A percentile compares a stretch with the other conserved stretches of the same genome.
Evolutionary conservation across 2,113 vertebrate species (phyloP).

Genomic region (Bufo gargarizans): DNA sequence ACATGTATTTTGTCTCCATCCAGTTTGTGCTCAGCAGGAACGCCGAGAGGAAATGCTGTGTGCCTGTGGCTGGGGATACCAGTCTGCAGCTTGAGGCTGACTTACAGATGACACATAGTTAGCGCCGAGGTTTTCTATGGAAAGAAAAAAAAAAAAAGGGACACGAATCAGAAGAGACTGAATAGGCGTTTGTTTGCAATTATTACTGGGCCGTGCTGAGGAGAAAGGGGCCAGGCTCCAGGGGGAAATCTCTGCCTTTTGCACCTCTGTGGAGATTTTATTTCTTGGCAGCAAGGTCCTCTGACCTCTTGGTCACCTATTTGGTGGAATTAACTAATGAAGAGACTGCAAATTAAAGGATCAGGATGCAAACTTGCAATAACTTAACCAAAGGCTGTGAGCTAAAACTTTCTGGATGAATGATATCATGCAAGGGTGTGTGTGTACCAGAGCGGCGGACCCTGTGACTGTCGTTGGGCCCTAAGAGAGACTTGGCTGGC

Average conservation of each 20-base stretch:
- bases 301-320: slow-evolving; percentile 1
- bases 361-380: background rate
- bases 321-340: background rate
- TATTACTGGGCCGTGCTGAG: background rate
- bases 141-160: slow-evolving; percentile 56
- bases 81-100: slow-evolving; percentile 56
- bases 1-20: slow-evolving; percentile 32
- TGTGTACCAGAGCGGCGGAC: too few relatives aligned
- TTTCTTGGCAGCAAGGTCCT: slow-evolving; percentile 52
- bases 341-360: background rate
- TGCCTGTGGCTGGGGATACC: slow-evolving; percentile 54
- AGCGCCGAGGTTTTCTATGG: slow-evolving; percentile 61
- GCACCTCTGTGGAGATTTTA: slow-evolving; percentile 34
- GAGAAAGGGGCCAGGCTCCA: slow-evolving; percentile 44
- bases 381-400: background rate
- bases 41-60: slow-evolving; percentile 7
- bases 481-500: background rate
- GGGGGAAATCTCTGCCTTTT: slow-evolving; percentile 31
- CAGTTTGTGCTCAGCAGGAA: slow-evolving; percentile 52
- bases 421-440: background rate
- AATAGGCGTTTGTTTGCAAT: slow-evolving; percentile 8
- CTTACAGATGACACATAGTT: slow-evolving; percentile 51
- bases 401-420: background rate
- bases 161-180: slow-evolving; percentile 57
- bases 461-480: background rate